These are phyloP conservation scores for Columba livia DNA, from an alignment of 2,113 vertebrate species.

Conservation along the genomic window DNA sequence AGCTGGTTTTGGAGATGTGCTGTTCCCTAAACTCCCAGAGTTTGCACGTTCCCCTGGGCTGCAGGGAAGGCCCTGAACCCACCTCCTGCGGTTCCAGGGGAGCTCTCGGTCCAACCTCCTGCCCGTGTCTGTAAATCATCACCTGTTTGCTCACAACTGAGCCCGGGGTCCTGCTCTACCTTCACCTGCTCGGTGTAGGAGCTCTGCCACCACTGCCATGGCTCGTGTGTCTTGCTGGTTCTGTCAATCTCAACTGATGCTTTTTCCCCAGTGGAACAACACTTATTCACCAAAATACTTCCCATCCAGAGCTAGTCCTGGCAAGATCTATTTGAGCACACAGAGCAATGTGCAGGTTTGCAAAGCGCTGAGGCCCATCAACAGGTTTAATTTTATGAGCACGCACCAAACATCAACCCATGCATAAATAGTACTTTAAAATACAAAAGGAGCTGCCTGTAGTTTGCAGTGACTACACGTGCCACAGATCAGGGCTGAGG, in stretches of 20 bases:
- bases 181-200: rapidly evolving
- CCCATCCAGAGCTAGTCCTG: neutral
- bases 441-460: neutral
- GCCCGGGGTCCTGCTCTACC: neutral
- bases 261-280: neutral
- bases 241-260: rapidly evolving
- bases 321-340: neutral
- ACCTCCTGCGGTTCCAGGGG: neutral
- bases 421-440: neutral
- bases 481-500: neutral
- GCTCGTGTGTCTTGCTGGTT: neutral
- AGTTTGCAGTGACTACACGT: neutral
- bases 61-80: neutral
- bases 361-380: neutral
- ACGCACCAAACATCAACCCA: neutral
- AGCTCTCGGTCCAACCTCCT: neutral
- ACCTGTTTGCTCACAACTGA: neutral
- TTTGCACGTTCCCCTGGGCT: neutral
- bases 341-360: neutral
- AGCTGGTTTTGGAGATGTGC: neutral
- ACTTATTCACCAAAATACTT: neutral
- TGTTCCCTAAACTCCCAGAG: slow-evolving; percentile 4
- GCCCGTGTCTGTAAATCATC: rapidly evolving
- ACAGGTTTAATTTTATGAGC: neutral
- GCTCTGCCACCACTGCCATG: rapidly evolving